A percentile compares a stretch with the other conserved stretches of the same genome.
Evolutionary conservation across 2,113 vertebrate genomes (phyloP).

Genomic region (Sigmodon hispidus): DNA sequence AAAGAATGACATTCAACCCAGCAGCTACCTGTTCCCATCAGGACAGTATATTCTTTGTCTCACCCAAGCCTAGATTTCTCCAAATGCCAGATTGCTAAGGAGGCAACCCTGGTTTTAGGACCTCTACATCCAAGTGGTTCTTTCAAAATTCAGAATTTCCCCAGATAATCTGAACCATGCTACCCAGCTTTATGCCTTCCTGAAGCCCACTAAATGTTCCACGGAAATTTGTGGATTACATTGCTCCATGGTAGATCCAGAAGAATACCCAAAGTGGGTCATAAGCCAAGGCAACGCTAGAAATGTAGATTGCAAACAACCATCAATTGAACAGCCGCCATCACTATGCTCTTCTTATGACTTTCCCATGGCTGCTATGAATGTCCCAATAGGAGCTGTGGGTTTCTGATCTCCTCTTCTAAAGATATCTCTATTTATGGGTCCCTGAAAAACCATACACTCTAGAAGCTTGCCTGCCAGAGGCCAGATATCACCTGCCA

Average conservation of each 20-base stretch:
- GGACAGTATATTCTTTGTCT: background rate
- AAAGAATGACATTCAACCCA: background rate
- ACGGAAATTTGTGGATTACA: background rate
- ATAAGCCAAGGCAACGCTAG: background rate
- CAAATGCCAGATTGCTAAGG: background rate
- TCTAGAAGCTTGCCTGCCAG: background rate
- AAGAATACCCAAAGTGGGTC: background rate
- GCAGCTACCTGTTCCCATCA: background rate
- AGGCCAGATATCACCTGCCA: background rate
- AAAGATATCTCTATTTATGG: background rate
- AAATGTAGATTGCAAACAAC: background rate
- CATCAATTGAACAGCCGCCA: background rate
- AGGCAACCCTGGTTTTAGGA: background rate
- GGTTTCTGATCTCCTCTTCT: constrained; percentile 34
- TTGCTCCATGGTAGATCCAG: background rate
- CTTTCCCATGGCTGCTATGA: background rate
- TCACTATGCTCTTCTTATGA: background rate
- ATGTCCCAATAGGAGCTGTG: background rate
- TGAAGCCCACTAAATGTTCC: background rate
- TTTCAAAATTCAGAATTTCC: background rate
- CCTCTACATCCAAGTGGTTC: background rate
- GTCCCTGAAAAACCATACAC: background rate
- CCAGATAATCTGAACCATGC: background rate
- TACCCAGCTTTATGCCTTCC: background rate
- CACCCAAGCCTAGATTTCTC: background rate